Conservation (phyloP, 1,140 invertebrate species). For the Caenorhabditis remanei region DNA sequence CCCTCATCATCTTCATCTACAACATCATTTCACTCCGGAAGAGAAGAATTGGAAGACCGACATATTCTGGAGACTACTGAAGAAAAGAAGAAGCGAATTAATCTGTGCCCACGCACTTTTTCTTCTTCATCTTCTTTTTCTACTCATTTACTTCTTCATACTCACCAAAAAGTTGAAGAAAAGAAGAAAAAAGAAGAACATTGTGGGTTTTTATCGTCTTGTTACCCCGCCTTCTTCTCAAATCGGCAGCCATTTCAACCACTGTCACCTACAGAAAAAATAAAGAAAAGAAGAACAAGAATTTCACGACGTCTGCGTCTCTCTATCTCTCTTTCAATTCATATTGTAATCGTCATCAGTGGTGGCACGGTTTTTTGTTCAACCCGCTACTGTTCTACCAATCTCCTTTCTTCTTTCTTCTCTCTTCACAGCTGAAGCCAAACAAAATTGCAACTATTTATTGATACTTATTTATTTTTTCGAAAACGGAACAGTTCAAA, state of each 20-base stretch:
- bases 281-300: slow-evolving; percentile 23
- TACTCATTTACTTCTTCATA: slow-evolving; percentile 34
- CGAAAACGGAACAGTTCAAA: background rate
- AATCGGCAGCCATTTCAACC: slow-evolving; percentile 30
- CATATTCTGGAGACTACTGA: slow-evolving; percentile 26
- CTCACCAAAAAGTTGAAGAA: slow-evolving; percentile 5
- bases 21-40: slow-evolving; percentile 44
- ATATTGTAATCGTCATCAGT: slow-evolving; percentile 26
- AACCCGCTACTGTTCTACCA: background rate
- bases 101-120: slow-evolving; percentile 53
- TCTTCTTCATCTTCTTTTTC: background rate
- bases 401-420: background rate
- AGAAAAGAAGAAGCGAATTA: slow-evolving; percentile 7
- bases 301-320: slow-evolving; percentile 26
- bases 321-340: background rate
- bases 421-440: background rate
- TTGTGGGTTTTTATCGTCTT: slow-evolving; percentile 44
- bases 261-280: slow-evolving; percentile 48
- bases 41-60: background rate
- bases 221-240: slow-evolving; percentile 36
- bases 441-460: background rate
- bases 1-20: background rate
- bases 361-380: slow-evolving; percentile 42
- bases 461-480: slow-evolving; percentile 2
- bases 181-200: slow-evolving; percentile 34